phyloP scores from a whole-genome alignment of 2,888 invertebrate genomes.

The Scelioninae gen. 1 region DNA sequence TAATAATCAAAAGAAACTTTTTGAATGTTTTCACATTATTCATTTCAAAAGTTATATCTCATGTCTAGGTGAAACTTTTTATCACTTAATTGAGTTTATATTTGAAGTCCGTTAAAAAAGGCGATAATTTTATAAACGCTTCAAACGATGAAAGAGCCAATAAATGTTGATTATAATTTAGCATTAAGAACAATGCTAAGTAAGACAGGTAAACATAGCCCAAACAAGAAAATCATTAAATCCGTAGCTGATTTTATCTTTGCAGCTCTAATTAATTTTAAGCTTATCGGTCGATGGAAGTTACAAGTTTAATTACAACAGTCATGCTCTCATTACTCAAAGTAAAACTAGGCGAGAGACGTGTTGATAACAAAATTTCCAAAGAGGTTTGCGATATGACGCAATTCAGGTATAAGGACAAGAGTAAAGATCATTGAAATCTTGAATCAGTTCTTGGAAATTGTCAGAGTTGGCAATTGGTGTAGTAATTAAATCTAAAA shows the following conservation, averaged over 20 bases:
- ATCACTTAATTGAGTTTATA: conserved; percentile 1
- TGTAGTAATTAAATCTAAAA: too few species aligned
- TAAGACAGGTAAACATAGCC: conserved; percentile 29
- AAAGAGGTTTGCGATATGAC: conserved; percentile 23
- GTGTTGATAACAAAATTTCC: conserved; percentile 52
- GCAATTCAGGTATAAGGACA: background rate
- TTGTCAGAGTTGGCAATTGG: too few species aligned
- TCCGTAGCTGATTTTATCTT: conserved; percentile 49
- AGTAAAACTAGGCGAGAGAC: conserved; percentile 18
- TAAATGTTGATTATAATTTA: conserved; percentile 35
- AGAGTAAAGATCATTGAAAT: conserved; percentile 1
- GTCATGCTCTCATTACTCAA: conserved; percentile 59
- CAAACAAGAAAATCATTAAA: conserved; percentile 55
- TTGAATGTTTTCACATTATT: too few species aligned
- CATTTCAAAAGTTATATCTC: too few species aligned
- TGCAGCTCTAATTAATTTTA: conserved; percentile 49
- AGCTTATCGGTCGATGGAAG: conserved; percentile 48
- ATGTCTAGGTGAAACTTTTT: background rate
- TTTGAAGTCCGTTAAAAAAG: background rate
- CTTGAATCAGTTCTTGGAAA: too few species aligned
- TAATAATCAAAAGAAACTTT: too few species aligned
- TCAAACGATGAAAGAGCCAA: conserved; percentile 4
- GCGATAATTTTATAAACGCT: too few species aligned
- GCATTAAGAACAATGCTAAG: conserved; percentile 38
- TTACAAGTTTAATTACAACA: conserved; percentile 59